These are phyloP conservation scores for Drosophila micromelanica DNA, from an alignment of 1,140 invertebrate species.

Conservation along the genomic window DNA sequence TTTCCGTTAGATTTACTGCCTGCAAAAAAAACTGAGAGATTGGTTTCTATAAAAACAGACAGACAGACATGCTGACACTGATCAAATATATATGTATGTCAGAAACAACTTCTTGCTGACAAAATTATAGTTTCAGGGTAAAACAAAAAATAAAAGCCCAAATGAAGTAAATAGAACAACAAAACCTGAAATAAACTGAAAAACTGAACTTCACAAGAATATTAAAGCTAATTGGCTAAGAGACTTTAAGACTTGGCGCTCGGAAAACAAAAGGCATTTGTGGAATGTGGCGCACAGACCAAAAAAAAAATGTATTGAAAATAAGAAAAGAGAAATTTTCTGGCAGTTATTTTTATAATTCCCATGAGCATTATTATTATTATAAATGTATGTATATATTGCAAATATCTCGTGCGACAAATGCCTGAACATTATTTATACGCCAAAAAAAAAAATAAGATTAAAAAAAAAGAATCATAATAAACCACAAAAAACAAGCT, in stretches of 20 bases:
- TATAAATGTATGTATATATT: constrained; percentile 37
- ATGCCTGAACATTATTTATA: constrained; percentile 70
- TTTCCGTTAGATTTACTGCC: too few species aligned
- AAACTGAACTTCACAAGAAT: background rate
- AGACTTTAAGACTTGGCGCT: background rate
- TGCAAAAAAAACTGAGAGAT: too few species aligned
- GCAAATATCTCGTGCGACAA: constrained; percentile 72
- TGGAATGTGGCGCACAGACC: constrained; percentile 36
- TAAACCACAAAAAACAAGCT: constrained; percentile 33
- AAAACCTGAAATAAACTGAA: too few species aligned
- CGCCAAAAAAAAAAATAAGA: constrained; percentile 17
- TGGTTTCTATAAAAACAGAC: too few species aligned
- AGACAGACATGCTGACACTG: too few species aligned
- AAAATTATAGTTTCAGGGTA: too few species aligned
- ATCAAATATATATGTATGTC: too few species aligned
- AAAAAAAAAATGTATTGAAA: constrained; percentile 11
- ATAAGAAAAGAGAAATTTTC: constrained; percentile 28
- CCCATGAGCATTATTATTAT: constrained; percentile 46
- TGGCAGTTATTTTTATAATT: constrained; percentile 51
- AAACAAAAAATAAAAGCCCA: too few species aligned
- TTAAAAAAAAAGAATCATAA: constrained; percentile 20
- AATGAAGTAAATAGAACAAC: too few species aligned
- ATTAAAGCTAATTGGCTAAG: constrained; percentile 14
- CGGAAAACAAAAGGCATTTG: constrained; percentile 30
- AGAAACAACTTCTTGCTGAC: too few species aligned